These are phyloP conservation scores for Pseudochaenichthys georgianus DNA, from an alignment of 2,797 vertebrate genomes.

Conservation along the genomic window DNA sequence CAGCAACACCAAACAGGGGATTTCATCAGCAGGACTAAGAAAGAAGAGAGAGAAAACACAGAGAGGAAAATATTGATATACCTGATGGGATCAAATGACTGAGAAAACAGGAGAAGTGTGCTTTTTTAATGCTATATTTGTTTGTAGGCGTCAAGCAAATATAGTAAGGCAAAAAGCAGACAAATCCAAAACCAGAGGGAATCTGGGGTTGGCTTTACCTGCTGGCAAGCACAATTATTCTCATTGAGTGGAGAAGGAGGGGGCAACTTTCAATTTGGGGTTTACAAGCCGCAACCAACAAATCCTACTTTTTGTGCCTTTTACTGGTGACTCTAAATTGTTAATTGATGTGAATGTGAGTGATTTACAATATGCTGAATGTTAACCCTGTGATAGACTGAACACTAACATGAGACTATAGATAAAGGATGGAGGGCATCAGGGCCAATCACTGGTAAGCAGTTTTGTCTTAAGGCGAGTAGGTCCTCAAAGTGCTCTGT, in stretches of 20 bases:
- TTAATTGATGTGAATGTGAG: no score
- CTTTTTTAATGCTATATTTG: background rate
- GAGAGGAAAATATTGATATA: slow-evolving; percentile 46
- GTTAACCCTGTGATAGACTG: no score
- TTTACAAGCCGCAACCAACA: background rate
- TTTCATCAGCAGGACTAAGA: slow-evolving; percentile 56
- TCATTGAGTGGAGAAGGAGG: background rate
- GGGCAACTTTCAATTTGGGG: background rate
- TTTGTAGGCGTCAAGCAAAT: background rate
- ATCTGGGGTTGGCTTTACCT: background rate
- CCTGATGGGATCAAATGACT: slow-evolving; percentile 22
- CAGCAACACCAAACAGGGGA: slow-evolving; percentile 41
- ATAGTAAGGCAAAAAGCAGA: background rate
- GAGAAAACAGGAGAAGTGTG: slow-evolving; percentile 4
- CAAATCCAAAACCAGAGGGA: background rate
- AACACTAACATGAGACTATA: no score
- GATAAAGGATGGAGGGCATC: no score
- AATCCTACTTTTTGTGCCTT: background rate
- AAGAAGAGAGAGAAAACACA: slow-evolving; percentile 27
- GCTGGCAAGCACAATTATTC: no score
- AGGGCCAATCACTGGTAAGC: background rate
- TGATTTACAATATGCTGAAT: no score
- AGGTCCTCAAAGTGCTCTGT: background rate
- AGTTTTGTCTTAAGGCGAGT: background rate
- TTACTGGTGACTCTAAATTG: background rate